Evolutionary conservation across 2,113 vertebrate species (phyloP).

Genomic region (Pipra filicauda): DNA sequence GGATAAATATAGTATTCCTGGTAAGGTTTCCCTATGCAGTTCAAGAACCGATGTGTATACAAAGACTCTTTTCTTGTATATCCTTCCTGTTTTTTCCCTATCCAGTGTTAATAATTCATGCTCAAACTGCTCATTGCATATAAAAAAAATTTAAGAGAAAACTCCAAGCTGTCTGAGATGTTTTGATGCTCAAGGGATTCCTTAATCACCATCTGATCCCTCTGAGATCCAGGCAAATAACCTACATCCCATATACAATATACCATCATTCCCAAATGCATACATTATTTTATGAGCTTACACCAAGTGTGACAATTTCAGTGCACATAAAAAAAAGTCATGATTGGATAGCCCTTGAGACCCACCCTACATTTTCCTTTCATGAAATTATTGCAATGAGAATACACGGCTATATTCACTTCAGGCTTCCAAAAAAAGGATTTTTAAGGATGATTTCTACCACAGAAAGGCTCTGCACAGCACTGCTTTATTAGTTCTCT

Average conservation of each 20-base stretch:
- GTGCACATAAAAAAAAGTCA: neutral
- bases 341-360: constrained; percentile 45
- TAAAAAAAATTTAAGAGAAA: neutral
- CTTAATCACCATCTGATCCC: neutral
- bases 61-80: neutral
- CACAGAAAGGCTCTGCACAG: constrained; percentile 19
- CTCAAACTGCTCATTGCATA: neutral
- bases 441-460: constrained; percentile 1
- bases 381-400: constrained; percentile 33
- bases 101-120: constrained; percentile 24
- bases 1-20: fast-evolving
- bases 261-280: neutral
- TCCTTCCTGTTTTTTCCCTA: neutral
- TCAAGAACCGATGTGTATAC: neutral
- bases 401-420: constrained; percentile 1
- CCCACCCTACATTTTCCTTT: constrained; percentile 49
- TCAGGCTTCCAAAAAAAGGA: neutral
- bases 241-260: constrained; percentile 25
- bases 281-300: constrained; percentile 37
- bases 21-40: neutral
- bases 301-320: constrained; percentile 44
- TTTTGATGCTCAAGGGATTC: neutral
- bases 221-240: constrained; percentile 29
- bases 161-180: neutral
- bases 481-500: constrained; percentile 35